Conservation (phyloP, 2,113 vertebrate genomes). For the Arizona elegans region DNA sequence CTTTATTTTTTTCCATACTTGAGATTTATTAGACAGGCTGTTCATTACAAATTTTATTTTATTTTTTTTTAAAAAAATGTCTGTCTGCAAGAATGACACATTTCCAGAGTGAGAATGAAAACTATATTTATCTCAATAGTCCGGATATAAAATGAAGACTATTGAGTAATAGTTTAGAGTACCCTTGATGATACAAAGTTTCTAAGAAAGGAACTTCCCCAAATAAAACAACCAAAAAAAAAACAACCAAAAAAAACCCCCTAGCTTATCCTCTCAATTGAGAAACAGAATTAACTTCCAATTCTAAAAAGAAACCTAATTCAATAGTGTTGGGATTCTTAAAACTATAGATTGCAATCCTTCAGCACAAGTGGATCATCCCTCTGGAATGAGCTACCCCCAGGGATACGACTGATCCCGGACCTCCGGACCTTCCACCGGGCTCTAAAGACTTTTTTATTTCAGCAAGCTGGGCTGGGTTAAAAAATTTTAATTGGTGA, state of each 20-base stretch:
- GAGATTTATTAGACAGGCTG: not conserved
- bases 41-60: not conserved
- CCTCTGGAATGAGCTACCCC: no score
- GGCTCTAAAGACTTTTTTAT: no score
- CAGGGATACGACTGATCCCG: no score
- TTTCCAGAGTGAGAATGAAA: not conserved
- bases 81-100: slow-evolving; percentile 37
- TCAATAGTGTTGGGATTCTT: not conserved
- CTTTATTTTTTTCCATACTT: not conserved
- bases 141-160: slow-evolving; percentile 52
- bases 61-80: not conserved
- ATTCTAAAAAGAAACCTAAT: slow-evolving; percentile 49
- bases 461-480: no score
- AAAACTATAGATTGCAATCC: not conserved
- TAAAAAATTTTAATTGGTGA: no score
- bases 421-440: no score
- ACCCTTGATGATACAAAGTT: slow-evolving; percentile 58
- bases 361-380: not conserved
- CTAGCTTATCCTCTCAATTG: slow-evolving; percentile 46
- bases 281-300: slow-evolving; percentile 61
- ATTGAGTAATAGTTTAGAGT: slow-evolving; percentile 54
- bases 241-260: slow-evolving; percentile 29
- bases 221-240: not conserved
- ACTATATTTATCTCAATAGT: slow-evolving; percentile 27
- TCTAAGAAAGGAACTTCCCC: slow-evolving; percentile 69